phyloP scores from a whole-genome alignment of 2,797 vertebrate genomes.

The Eutrigla gurnardus region DNA sequence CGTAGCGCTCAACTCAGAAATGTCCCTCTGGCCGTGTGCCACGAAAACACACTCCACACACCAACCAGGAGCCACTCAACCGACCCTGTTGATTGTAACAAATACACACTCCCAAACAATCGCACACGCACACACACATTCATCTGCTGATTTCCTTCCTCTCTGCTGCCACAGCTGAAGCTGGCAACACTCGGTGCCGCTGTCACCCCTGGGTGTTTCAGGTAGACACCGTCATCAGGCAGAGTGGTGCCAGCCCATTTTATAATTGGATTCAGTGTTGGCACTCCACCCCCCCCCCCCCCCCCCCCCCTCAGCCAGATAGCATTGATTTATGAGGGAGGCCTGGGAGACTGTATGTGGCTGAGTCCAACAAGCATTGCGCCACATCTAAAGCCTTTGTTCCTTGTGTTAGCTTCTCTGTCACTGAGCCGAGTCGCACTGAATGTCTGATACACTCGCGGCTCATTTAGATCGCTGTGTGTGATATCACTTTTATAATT shows the following conservation, averaged over 20 bases:
- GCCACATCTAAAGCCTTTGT: conserved; percentile 44
- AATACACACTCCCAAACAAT: conserved; percentile 40
- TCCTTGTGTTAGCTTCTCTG: conserved; percentile 34
- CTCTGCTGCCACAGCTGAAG: conserved; percentile 47
- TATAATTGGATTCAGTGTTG: conserved; percentile 80
- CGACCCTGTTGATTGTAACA: conserved; percentile 44
- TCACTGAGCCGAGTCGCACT: conserved; percentile 24
- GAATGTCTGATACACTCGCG: conserved; percentile 34
- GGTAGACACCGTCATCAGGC: conserved; percentile 71
- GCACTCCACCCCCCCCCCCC: conserved; percentile 50
- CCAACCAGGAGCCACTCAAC: conserved; percentile 25
- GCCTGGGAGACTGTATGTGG: conserved; percentile 58
- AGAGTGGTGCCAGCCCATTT: conserved; percentile 77
- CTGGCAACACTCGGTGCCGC: conserved; percentile 57
- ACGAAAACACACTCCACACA: conserved; percentile 30
- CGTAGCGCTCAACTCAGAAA: conserved; percentile 73
- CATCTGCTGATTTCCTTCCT: conserved; percentile 22
- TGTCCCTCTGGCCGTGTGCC: conserved; percentile 79
- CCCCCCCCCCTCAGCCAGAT: conserved; percentile 40
- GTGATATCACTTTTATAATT: conserved; percentile 41
- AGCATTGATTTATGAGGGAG: conserved; percentile 74
- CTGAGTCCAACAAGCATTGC: conserved; percentile 26
- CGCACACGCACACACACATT: conserved; percentile 14
- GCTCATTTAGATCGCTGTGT: conserved; percentile 43
- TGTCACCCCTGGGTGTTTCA: conserved; percentile 48